Percentiles rank a stretch among this genome's conserved stretches.
Evolutionary conservation across 1,140 invertebrate genomes (phyloP).

Genomic region (Intoshia linei): DNA sequence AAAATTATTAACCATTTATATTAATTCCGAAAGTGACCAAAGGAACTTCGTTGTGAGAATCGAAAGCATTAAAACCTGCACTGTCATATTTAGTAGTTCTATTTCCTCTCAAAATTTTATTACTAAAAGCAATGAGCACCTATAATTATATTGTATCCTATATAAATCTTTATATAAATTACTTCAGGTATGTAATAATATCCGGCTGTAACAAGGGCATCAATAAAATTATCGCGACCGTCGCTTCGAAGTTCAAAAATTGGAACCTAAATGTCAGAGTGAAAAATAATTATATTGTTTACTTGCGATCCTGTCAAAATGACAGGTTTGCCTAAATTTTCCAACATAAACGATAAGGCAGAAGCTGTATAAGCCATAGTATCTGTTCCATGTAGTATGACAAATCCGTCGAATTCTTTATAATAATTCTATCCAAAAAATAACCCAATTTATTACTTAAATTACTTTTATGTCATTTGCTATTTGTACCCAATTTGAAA

Average conservation of each 20-base stretch:
- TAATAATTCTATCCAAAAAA: slow-evolving; percentile 9
- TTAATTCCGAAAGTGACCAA: too few species aligned
- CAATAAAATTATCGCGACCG: slow-evolving; percentile 60
- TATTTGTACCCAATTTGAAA: neutral
- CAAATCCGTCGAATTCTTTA: slow-evolving; percentile 47
- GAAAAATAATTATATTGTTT: neutral
- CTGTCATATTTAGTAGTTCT: slow-evolving; percentile 47
- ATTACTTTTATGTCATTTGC: neutral
- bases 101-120: slow-evolving; percentile 58
- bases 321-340: slow-evolving; percentile 57
- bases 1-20: slow-evolving; percentile 15
- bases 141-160: too few species aligned
- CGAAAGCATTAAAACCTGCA: slow-evolving; percentile 47
- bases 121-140: slow-evolving; percentile 47
- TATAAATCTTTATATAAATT: too few species aligned
- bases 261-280: slow-evolving; percentile 35
- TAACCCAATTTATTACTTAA: too few species aligned
- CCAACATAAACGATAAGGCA: slow-evolving; percentile 68
- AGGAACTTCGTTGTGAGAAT: too few species aligned
- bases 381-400: slow-evolving; percentile 75
- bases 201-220: slow-evolving; percentile 53
- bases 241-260: slow-evolving; percentile 54
- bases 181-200: slow-evolving; percentile 64
- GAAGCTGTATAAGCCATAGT: slow-evolving; percentile 74
- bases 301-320: slow-evolving; percentile 50